These are phyloP conservation scores for Listronotus oregonensis DNA, from an alignment of 1,140 invertebrate species.

Conservation along the genomic window DNA sequence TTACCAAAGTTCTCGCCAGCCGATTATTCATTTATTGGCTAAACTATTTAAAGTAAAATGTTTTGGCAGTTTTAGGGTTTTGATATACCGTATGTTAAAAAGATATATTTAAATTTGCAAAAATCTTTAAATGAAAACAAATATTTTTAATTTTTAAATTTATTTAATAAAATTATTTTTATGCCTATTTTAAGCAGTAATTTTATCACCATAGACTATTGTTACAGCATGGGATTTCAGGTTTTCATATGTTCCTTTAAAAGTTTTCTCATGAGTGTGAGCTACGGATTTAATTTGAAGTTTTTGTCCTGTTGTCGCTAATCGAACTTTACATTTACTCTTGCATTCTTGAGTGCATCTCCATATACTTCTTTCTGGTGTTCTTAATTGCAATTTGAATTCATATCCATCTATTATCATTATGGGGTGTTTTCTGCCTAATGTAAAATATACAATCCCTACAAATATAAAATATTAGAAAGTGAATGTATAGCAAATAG, in stretches of 20 bases:
- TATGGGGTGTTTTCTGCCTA: constrained; percentile 40
- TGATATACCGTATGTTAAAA: too few species aligned
- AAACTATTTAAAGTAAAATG: too few species aligned
- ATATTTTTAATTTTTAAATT: too few species aligned
- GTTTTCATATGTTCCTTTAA: constrained; percentile 13
- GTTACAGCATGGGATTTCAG: constrained; percentile 13
- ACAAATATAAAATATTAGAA: constrained; percentile 28
- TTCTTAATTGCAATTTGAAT: constrained; percentile 10
- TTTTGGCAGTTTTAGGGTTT: too few species aligned
- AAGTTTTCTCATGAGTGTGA: constrained; percentile 24
- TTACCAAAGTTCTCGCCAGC: too few species aligned
- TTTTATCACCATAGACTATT: constrained; percentile 13
- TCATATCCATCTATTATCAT: constrained; percentile 33
- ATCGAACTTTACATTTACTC: constrained; percentile 21
- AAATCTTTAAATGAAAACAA: too few species aligned
- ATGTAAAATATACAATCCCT: constrained; percentile 42
- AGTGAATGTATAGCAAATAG: too few species aligned
- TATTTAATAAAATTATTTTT: too few species aligned
- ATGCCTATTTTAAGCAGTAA: constrained; percentile 1
- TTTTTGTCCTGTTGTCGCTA: constrained; percentile 2
- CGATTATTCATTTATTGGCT: too few species aligned
- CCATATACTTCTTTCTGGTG: constrained; percentile 12
- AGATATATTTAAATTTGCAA: too few species aligned
- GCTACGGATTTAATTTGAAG: constrained; percentile 13
- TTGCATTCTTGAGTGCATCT: constrained; percentile 19